These are phyloP conservation scores for Horisme vitalbata DNA, from an alignment of 2,888 invertebrate genomes.

Conservation along the genomic window DNA sequence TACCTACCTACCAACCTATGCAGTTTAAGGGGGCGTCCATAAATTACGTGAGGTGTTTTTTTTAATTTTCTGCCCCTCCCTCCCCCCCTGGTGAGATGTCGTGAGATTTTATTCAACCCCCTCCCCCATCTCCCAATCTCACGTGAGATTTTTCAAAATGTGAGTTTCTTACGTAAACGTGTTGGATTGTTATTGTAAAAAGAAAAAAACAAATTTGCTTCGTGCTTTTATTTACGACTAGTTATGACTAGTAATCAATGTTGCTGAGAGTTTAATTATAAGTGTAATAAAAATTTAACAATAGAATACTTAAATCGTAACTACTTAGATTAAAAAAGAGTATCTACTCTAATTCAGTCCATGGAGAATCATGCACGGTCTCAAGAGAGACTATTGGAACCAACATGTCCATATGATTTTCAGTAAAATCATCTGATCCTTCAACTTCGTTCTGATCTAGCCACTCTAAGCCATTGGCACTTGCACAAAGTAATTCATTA, in stretches of 20 bases:
- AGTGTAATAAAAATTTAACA: background rate
- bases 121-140: too few species aligned
- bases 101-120: too few species aligned
- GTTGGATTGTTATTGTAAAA: too few species aligned
- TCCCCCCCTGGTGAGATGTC: too few species aligned
- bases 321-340: conserved; percentile 13
- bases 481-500: conserved; percentile 5
- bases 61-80: background rate
- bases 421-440: conserved; percentile 24
- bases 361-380: conserved; percentile 17
- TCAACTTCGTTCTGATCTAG: conserved; percentile 32
- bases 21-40: background rate
- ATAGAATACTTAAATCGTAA: conserved; percentile 12
- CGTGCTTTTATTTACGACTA: too few species aligned
- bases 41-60: background rate
- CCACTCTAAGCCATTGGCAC: conserved; percentile 19
- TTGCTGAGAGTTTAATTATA: too few species aligned
- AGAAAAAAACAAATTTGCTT: too few species aligned
- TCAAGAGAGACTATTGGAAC: conserved; percentile 6
- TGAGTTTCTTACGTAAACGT: too few species aligned
- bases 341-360: conserved; percentile 19
- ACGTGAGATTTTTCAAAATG: too few species aligned
- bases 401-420: conserved; percentile 16
- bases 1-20: too few species aligned
- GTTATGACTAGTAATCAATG: too few species aligned